phyloP scores from a whole-genome alignment of 1,140 invertebrate genomes.

The Drosophila tropicalis region DNA sequence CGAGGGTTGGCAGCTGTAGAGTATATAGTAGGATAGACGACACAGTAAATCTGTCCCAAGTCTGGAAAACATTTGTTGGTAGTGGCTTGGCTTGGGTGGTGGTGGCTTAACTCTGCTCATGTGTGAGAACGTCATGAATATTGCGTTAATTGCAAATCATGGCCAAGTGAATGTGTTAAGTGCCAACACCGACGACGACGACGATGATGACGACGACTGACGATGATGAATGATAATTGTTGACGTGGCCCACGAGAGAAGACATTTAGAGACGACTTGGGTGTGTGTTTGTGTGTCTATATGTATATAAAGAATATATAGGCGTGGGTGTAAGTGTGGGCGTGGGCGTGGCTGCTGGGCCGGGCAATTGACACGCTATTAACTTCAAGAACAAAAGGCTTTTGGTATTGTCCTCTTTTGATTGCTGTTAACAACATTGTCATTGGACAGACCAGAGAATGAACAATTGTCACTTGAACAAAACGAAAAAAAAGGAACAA shows the following conservation, averaged over 20 bases:
- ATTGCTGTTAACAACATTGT: conserved; percentile 6
- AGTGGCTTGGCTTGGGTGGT: conserved; percentile 19
- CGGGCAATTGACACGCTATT: conserved; percentile 73
- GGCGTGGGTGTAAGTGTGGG: neutral
- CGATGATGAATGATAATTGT: conserved; percentile 73
- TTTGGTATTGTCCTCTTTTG: conserved; percentile 21
- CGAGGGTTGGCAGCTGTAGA: conserved; percentile 30
- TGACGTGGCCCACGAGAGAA: conserved; percentile 11
- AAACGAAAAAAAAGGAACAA: neutral
- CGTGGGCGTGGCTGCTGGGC: conserved; percentile 10
- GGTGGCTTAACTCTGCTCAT: conserved; percentile 68
- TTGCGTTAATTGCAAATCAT: conserved; percentile 83
- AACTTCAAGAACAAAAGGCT: conserved; percentile 50
- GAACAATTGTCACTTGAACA: neutral
- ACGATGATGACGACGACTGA: conserved; percentile 48
- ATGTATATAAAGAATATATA: neutral
- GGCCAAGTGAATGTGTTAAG: conserved; percentile 80
- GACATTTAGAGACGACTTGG: conserved; percentile 3
- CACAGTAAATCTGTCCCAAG: conserved; percentile 2
- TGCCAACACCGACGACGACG: conserved; percentile 61
- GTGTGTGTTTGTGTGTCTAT: neutral
- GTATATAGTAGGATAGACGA: neutral
- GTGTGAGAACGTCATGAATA: conserved; percentile 82
- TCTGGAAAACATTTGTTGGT: conserved; percentile 44
- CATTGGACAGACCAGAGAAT: conserved; percentile 7